phyloP scores from a whole-genome alignment of 2,113 vertebrate genomes.

The Pitta sordida region DNA sequence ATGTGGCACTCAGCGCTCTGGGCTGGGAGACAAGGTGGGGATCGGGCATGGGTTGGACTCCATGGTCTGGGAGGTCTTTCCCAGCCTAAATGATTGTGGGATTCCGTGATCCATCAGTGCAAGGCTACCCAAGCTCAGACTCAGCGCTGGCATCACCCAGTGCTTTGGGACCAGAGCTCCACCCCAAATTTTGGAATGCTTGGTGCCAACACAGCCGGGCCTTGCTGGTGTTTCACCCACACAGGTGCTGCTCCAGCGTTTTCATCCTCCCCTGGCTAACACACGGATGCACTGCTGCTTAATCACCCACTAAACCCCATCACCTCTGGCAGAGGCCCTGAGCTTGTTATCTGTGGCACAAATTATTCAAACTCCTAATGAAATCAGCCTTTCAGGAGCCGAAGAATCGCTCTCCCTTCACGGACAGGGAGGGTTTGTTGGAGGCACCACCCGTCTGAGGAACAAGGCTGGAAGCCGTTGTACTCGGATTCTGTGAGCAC shows the following conservation, averaged over 20 bases:
- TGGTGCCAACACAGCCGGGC: neutral
- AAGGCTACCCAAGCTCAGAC: neutral
- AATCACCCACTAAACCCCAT: neutral
- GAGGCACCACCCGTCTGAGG: fast-evolving
- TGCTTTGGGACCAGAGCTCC: neutral
- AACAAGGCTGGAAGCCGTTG: neutral
- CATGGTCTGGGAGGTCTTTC: neutral
- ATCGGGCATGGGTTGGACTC: neutral
- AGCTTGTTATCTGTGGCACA: neutral
- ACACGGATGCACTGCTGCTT: fast-evolving
- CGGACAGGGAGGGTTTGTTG: neutral
- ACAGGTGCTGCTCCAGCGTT: neutral
- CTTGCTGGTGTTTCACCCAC: neutral
- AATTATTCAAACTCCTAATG: neutral
- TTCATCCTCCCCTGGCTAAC: neutral
- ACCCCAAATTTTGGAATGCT: neutral
- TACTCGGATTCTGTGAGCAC: fast-evolving
- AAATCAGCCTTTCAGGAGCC: neutral
- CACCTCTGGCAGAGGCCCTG: neutral
- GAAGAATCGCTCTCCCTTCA: neutral
- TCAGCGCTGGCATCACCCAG: fast-evolving
- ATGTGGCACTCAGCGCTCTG: neutral
- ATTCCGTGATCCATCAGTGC: fast-evolving
- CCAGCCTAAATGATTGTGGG: neutral
- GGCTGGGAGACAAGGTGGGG: neutral